Conservation (phyloP, 64 coral and sea anemone species). For the Trachythela sp. region DNA sequence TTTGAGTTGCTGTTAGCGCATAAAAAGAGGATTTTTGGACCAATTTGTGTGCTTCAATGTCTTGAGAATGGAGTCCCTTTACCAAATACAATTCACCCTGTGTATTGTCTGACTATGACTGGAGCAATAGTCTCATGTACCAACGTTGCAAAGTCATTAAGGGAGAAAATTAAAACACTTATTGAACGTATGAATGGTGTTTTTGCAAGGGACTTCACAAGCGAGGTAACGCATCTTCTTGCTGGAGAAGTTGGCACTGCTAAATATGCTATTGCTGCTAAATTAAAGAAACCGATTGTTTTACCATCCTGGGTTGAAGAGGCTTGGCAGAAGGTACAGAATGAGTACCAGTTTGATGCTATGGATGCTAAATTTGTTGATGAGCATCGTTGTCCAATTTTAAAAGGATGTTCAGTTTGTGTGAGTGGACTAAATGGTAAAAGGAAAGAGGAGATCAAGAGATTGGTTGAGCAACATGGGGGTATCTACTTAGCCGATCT, state of each 20-base stretch:
- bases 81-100: slow-evolving; percentile 50
- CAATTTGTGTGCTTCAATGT: slow-evolving; percentile 73
- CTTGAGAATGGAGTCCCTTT: slow-evolving; percentile 54
- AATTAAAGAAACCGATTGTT: slow-evolving; percentile 55
- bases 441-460: slow-evolving; percentile 67
- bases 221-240: slow-evolving; percentile 80
- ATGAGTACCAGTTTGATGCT: slow-evolving; percentile 47
- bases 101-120: slow-evolving; percentile 68
- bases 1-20: slow-evolving; percentile 66
- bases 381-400: slow-evolving; percentile 66
- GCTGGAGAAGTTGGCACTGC: slow-evolving; percentile 90
- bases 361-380: slow-evolving; percentile 58
- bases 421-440: slow-evolving; percentile 72
- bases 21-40: slow-evolving; percentile 70
- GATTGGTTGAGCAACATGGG: slow-evolving; percentile 49
- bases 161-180: slow-evolving; percentile 57
- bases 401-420: slow-evolving; percentile 87
- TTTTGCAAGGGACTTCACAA: slow-evolving; percentile 65
- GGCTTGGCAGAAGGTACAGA: slow-evolving; percentile 56
- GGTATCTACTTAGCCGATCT: slow-evolving; percentile 78
- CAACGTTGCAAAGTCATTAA: slow-evolving; percentile 59
- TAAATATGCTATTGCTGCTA: slow-evolving; percentile 75
- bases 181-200: slow-evolving; percentile 76
- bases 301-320: slow-evolving; percentile 73
- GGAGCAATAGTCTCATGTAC: slow-evolving; percentile 60